Evolutionary conservation across 2,113 vertebrate species (phyloP), one percentile per base, ranked within the genome.

Genomic region (Pteropus alecto): DNA sequence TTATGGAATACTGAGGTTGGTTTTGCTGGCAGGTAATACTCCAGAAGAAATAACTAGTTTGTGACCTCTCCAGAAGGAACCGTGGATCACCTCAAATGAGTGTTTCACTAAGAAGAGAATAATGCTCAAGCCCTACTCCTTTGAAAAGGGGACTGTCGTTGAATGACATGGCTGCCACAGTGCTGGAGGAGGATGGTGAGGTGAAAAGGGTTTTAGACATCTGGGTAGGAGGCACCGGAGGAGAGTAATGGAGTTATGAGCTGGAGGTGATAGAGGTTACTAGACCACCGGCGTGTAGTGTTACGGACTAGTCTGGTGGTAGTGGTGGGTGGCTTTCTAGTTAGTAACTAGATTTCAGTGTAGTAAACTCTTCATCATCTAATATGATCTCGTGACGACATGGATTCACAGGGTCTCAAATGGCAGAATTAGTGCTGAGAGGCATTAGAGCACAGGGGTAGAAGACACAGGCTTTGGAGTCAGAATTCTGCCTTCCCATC

Each of bases 351-450:
- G 85, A 61, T 19, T 61, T 88, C 16, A 26, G 24, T 14, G 56
- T 2, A n/a, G 41, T 63, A 58, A 92, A 65, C 35, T 94, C 33
- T 28, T 96, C 13, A 35, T 30, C 3, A 85, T 41, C 67, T 73
- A 35, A 1, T 26, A 35, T 0, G 38, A 63, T 21, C 38, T 77
- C 46, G 1, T 14, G 56, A 26, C 33, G 46, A 51, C 60, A 26
- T 11, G 30, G n/a, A 51, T 13, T 2, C 5, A 58, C 2, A 70
- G 33, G 41, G 38, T 41, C 61, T 35, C 18, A 33, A 54, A 48
- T 4, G 10, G 41, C 22, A 8, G 73, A 12, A 56, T 16, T 1
- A 16, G 51, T 0, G 0, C 9, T 3, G 10, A 73, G 56, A 51
- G 81, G 46, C 41, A 7, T 43, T 24, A 46, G 43, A 92, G 38